Base-by-base conservation (phyloP, 2,113 vertebrate genomes). In the Parotia lawesii region DNA sequence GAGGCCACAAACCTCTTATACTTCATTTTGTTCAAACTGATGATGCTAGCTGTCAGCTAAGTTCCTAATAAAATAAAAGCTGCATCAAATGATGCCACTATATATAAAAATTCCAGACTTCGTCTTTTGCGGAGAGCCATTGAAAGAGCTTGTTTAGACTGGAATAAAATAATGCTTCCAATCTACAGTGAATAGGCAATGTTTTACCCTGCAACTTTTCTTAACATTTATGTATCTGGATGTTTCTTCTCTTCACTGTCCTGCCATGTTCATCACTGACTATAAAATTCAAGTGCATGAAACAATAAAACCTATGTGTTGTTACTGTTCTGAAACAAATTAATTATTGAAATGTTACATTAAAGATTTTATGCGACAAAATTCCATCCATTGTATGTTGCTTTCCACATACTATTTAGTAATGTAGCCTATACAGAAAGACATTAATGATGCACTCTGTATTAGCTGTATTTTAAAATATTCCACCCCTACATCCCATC, bases 311-410 rank as follows among this genome's bases (percentile, higher is more conserved):
- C 9, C 6, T 64, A 27, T 47, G 65, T 48, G 33, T 22, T 87
- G n/a, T 57, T 38, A n/a, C 20, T 71, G 14, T n/a, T 62, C 19
- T 51, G 38, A 79, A 91, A 64, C 3, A 48, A 82, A 51, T 23
- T 16, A 3, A 5, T n/a, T 72, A 38, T 47, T 58, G 5, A 10
- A 71, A 45, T 17, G 4, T 45, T 78, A 50, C 6, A 9, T 33
- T 7, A 66, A 58, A 91, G 20, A 79, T 71, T 58, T 37, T 64
- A 18, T 10, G 22, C 48, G 19, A 44, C 25, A 58, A 47, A 82
- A 88, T 40, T 57, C 14, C 12, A 57, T 3, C 15, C 29, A 31
- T 0, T 16, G 4, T 28, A 75, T 0, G 0, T 11, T 24, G 25
- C 69, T 76, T 54, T 76, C 29, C 6, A 28, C 8, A 15, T 22